These are phyloP conservation scores for Mactra quadrangularis DNA, from an alignment of 1,140 invertebrate species.

Conservation along the genomic window DNA sequence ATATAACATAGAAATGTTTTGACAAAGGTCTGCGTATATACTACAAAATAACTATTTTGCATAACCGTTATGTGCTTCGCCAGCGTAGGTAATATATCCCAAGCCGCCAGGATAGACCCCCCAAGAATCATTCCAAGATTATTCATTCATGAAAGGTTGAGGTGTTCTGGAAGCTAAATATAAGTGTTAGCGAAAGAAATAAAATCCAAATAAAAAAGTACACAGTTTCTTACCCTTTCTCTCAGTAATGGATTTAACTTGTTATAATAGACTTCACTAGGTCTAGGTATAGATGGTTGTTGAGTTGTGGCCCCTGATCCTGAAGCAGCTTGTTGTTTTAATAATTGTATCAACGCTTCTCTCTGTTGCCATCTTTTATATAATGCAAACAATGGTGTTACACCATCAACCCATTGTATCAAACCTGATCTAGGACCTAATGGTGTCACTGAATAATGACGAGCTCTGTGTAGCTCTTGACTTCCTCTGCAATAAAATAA, in stretches of 20 bases:
- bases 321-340: slow-evolving; percentile 44
- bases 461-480: slow-evolving; percentile 89
- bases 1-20: too few relatives aligned
- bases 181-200: too few relatives aligned
- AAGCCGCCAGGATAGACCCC: too few relatives aligned
- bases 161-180: too few relatives aligned
- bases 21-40: too few relatives aligned
- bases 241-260: slow-evolving; percentile 94
- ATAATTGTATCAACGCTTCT: slow-evolving; percentile 86
- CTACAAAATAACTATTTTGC: too few relatives aligned
- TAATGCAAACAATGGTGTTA: slow-evolving; percentile 96
- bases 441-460: slow-evolving; percentile 98
- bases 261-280: slow-evolving; percentile 96
- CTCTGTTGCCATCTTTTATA: slow-evolving; percentile 99
- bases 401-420: slow-evolving; percentile 99
- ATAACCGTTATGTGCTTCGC: too few relatives aligned
- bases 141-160: too few relatives aligned
- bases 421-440: slow-evolving; percentile 96
- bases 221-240: slow-evolving; percentile 89
- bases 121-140: too few relatives aligned
- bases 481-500: slow-evolving; percentile 69
- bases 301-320: slow-evolving; percentile 15
- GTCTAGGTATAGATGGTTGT: slow-evolving; percentile 86
- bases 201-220: too few relatives aligned
- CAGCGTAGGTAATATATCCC: too few relatives aligned